A percentile compares a stretch with the other conserved stretches of the same genome.
phyloP scores from a whole-genome alignment of 2,888 invertebrate genomes.

The Orgyia antiqua region DNA sequence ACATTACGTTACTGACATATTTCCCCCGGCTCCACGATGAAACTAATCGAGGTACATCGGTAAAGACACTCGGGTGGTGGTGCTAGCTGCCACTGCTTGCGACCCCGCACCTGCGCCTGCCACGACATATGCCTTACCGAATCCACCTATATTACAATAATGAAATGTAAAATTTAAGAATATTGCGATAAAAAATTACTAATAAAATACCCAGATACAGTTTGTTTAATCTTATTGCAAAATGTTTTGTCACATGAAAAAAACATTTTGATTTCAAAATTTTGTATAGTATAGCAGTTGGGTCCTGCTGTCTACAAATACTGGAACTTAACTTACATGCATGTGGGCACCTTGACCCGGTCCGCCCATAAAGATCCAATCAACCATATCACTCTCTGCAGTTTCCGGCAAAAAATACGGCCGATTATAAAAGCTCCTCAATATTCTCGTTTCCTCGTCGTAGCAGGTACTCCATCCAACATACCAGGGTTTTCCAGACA shows the following conservation, averaged over 20 bases:
- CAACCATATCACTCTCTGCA: slow-evolving; percentile 92
- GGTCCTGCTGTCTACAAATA: no score
- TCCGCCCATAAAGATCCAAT: slow-evolving; percentile 99
- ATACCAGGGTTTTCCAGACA: slow-evolving; percentile 84
- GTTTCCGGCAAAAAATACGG: slow-evolving; percentile 93
- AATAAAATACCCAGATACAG: no score
- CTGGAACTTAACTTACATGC: slow-evolving; percentile 83
- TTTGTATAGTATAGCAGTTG: no score
- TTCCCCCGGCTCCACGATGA: slow-evolving; percentile 90
- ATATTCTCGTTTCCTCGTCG: slow-evolving; percentile 84
- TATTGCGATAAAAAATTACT: no score
- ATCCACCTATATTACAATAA: slow-evolving; percentile 90
- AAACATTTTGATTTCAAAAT: no score
- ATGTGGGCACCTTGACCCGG: slow-evolving; percentile 96
- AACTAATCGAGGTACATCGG: slow-evolving; percentile 82
- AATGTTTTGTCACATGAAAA: no score
- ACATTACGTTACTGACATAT: slow-evolving; percentile 83
- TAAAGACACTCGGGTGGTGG: slow-evolving; percentile 96
- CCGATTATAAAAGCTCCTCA: slow-evolving; percentile 87
- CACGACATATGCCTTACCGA: slow-evolving; percentile 96
- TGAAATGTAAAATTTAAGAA: no score
- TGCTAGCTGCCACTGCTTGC: slow-evolving; percentile 92
- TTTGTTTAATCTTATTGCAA: no score
- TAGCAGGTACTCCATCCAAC: slow-evolving; percentile 96
- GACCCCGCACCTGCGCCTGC: slow-evolving; percentile 96